Evolutionary conservation across 1,140 invertebrate genomes (phyloP), one percentile per base, ranked within the genome.

Genomic region (Oedothorax gibbosus): DNA sequence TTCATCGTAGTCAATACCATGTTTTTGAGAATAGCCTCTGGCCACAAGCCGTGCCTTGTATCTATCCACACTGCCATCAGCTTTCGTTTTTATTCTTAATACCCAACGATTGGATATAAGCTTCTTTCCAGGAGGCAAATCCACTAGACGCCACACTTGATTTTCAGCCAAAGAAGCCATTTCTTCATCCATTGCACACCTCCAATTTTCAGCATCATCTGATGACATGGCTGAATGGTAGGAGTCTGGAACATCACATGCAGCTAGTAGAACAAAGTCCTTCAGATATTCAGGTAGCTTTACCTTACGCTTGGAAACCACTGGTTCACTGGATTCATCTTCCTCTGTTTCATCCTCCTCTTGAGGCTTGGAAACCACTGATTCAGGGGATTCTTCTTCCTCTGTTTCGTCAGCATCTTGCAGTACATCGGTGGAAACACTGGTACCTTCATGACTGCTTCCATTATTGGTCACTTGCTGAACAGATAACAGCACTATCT

Each of bases 41-140:
- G 89, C 88, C 0, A 91, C 89, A 64, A 91, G 87, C 72, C 90
- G 81, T 35, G 91, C 91, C 78, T 91, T 81, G 66, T 81, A 78
- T 50, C 73, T 21, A 12, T 82, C 68, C 4, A 81, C 21, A 18
- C 15, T 60, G 20, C 86, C 86, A 69, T 85, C 66, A 49, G 15
- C 9, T 10, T 85, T 76, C 0, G 10, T 11, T 73, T 87, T 87
- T 14, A 64, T 73, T 49, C 56, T 62, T 10, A 79, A 82, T 15
- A 85, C 80, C 80, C 81, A 87, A 9, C 73, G 35, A 73, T 62
- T 54, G 64, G 86, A 86, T 14, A 87, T 54, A 53, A 88, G 87
- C 11, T 85, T 77, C 20, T 21, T 66, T 11, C 20, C 20, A n/a
- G 15, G 10, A 18, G 65, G 35, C 20, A 21, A 50, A 20, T 69